Evolutionary conservation across 2,888 invertebrate species (phyloP), one percentile per base, ranked within the genome.

Genomic region (Tuberolachnus salignus): DNA sequence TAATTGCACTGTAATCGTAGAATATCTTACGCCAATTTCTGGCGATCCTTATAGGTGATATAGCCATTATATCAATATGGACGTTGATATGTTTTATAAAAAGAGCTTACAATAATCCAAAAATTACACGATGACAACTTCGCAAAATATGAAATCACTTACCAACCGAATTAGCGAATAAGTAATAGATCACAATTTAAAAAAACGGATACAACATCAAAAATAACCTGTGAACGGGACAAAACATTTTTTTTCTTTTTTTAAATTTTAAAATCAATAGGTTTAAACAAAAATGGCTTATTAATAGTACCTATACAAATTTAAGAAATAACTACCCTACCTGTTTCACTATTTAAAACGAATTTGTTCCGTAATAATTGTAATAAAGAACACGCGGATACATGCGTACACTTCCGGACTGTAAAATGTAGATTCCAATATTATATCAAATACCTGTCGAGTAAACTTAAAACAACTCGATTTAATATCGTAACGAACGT

Each of bases 1-100:
- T 85, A 55, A 86, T 84, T 46, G 84, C 84, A 82, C 86, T 86
- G 42, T 86, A 83, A 23, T 86, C 84, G 61, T 86, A 81, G 80
- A 84, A 84, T 72, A 87, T 85, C 82, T 86, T 87, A 67, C 85
- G 86, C 87, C 87, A 87, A 81, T 86, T 86, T 80, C 86, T 86
- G 67, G 81, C 71, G 11, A 82, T 71, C 63, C 82, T 78, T 44
- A 81, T 63, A 14, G 82, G 82, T 57, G 82, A 80, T 26, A 81
- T 46, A 78, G 82, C 81, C 80, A 74, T 71, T 64, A 21, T 71
- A 51, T 44, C 44, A 46, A 16, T 57, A 44, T 14, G 21, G 42
- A 26, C 1, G 44, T 72, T 72, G 44, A 59, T 53, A 10, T 21
- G 26, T 80, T 80, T 72, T 34, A 42, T 57, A 46, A 74, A 80